These are phyloP conservation scores for Xyliphius kryptos DNA, from an alignment of 2,113 vertebrate genomes.

Conservation along the genomic window DNA sequence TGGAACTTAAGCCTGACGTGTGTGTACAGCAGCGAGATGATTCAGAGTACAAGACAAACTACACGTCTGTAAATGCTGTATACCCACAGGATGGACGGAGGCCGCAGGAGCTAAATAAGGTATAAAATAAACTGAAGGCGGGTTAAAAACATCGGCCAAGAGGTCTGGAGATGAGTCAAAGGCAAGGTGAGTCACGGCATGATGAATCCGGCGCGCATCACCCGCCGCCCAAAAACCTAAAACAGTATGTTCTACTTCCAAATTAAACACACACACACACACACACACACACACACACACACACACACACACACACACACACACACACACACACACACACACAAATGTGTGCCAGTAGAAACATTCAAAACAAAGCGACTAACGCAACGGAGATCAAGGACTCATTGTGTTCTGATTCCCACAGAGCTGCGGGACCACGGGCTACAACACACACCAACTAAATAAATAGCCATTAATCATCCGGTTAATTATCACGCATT, in stretches of 20 bases:
- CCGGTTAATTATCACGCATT: too few relatives aligned
- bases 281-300: conserved; percentile 19
- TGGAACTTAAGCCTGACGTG: too few relatives aligned
- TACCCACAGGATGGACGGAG: background rate
- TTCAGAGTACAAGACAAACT: too few relatives aligned
- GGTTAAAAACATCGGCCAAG: background rate
- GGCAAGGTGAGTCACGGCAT: conserved; percentile 35
- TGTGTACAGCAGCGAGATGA: too few relatives aligned
- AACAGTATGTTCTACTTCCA: background rate
- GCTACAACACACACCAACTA: conserved; percentile 19
- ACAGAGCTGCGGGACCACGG: background rate
- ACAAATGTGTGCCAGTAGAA: background rate
- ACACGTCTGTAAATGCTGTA: too few relatives aligned
- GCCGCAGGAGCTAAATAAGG: background rate
- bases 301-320: background rate
- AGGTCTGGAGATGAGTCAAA: conserved; percentile 12
- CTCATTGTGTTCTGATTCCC: conserved; percentile 25
- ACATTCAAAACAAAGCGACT: conserved; percentile 21
- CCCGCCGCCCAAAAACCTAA: conserved; percentile 23
- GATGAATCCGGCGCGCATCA: conserved; percentile 39
- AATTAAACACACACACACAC: conserved; percentile 14
- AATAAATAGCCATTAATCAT: conserved; percentile 3
- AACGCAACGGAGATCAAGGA: conserved; percentile 18
- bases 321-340: too few relatives aligned
- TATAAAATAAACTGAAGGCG: background rate